A percentile compares a stretch with the other conserved stretches of the same genome.
Evolutionary conservation across 2,888 invertebrate species (phyloP).

Genomic region (Phania funesta): DNA sequence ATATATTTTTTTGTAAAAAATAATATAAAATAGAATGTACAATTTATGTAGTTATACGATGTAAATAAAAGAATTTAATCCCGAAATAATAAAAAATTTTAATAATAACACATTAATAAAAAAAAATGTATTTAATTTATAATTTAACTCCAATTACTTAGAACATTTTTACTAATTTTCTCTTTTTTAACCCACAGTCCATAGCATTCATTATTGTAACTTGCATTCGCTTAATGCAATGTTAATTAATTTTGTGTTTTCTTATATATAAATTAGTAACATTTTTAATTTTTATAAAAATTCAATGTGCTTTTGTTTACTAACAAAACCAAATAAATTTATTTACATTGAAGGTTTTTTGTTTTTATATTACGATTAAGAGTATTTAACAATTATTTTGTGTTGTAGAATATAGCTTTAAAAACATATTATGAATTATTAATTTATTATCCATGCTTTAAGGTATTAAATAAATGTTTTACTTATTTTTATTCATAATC

Average conservation of each 20-base stretch:
- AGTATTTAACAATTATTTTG: too few relatives aligned
- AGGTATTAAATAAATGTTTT: too few relatives aligned
- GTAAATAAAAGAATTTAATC: background rate
- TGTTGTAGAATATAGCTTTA: too few relatives aligned
- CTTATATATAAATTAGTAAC: conserved; percentile 39
- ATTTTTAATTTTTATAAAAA: conserved; percentile 30
- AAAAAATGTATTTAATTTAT: background rate
- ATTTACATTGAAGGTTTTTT: conserved; percentile 42
- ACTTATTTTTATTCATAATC: too few relatives aligned
- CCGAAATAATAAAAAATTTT: background rate
- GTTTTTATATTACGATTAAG: too few relatives aligned
- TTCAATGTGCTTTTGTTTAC: conserved; percentile 27
- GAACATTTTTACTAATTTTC: conserved; percentile 19
- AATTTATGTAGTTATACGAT: conserved; percentile 20
- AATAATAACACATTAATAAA: background rate
- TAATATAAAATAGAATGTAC: conserved; percentile 49
- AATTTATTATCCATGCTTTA: too few relatives aligned
- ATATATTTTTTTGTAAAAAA: conserved; percentile 42
- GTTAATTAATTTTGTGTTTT: conserved; percentile 24
- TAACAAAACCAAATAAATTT: conserved; percentile 40
- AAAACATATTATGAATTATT: too few relatives aligned
- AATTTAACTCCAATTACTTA: conserved; percentile 21
- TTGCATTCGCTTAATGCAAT: conserved; percentile 29
- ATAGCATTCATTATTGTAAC: conserved; percentile 6
- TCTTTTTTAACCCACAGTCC: conserved; percentile 32